These are phyloP conservation scores for Taeniopygia guttata DNA, from an alignment of 2,797 vertebrate species.

Conservation along the genomic window DNA sequence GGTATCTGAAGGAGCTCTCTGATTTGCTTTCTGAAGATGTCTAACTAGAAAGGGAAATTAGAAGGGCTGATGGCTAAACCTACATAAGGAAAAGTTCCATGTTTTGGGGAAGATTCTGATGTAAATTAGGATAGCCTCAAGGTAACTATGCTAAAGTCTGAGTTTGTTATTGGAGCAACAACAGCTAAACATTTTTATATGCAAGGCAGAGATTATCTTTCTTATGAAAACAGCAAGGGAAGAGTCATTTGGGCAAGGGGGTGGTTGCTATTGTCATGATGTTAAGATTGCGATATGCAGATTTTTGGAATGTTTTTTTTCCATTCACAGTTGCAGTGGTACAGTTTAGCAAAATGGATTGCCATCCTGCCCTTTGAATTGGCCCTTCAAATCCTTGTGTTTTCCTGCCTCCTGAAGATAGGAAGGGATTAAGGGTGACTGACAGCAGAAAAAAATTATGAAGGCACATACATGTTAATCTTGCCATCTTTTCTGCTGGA, in stretches of 20 bases:
- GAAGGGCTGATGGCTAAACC: neutral
- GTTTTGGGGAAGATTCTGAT: neutral
- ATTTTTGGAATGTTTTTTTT: neutral
- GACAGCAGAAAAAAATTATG: conserved; percentile 38
- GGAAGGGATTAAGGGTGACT: conserved; percentile 54
- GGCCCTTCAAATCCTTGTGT: conserved; percentile 38
- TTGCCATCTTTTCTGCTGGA: conserved; percentile 38
- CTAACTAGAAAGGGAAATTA: neutral
- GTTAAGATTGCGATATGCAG: neutral
- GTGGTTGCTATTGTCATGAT: neutral
- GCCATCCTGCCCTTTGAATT: conserved; percentile 10
- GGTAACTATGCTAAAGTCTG: neutral
- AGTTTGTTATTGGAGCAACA: neutral
- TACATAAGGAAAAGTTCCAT: neutral
- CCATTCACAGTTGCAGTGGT: neutral
- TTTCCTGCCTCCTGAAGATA: conserved; percentile 37
- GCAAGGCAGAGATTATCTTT: neutral
- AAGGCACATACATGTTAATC: conserved; percentile 47
- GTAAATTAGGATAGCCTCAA: neutral
- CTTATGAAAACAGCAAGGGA: neutral
- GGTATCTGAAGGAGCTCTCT: neutral
- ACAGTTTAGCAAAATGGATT: conserved; percentile 33
- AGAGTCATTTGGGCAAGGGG: neutral
- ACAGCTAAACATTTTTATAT: neutral
- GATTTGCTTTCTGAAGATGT: neutral